These are phyloP conservation scores for Platycheirus rosarum DNA, from an alignment of 2,888 invertebrate species.

Conservation along the genomic window DNA sequence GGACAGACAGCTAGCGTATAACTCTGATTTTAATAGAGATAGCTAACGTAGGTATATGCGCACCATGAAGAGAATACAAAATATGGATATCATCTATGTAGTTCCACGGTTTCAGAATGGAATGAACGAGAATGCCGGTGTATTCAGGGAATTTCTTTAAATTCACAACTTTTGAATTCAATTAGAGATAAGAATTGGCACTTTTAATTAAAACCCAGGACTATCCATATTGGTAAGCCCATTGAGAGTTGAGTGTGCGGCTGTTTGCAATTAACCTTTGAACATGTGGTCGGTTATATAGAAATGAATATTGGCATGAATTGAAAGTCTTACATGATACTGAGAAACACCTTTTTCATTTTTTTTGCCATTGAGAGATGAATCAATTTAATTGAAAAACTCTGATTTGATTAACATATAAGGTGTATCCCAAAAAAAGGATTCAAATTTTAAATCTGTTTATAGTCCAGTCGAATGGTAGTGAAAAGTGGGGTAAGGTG, in stretches of 20 bases:
- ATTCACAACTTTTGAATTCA: constrained; percentile 56
- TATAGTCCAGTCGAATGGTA: too few relatives aligned
- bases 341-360: neutral
- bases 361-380: neutral
- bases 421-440: neutral
- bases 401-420: neutral
- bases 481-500: too few relatives aligned
- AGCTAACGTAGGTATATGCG: neutral
- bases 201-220: constrained; percentile 53
- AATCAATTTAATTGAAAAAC: neutral
- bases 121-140: constrained; percentile 1
- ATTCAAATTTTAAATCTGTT: too few relatives aligned
- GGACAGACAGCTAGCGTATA: constrained; percentile 50
- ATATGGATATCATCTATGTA: constrained; percentile 50
- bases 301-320: too few relatives aligned
- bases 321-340: too few relatives aligned
- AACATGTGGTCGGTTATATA: too few relatives aligned
- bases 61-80: constrained; percentile 19
- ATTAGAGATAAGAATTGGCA: constrained; percentile 56
- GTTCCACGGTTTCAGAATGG: constrained; percentile 1
- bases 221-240: neutral
- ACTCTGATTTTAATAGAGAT: constrained; percentile 45
- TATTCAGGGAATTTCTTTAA: constrained; percentile 35
- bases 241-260: too few relatives aligned
- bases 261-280: too few relatives aligned